phyloP scores from a whole-genome alignment of 2,113 vertebrate genomes.

The Alligator mississippiensis region DNA sequence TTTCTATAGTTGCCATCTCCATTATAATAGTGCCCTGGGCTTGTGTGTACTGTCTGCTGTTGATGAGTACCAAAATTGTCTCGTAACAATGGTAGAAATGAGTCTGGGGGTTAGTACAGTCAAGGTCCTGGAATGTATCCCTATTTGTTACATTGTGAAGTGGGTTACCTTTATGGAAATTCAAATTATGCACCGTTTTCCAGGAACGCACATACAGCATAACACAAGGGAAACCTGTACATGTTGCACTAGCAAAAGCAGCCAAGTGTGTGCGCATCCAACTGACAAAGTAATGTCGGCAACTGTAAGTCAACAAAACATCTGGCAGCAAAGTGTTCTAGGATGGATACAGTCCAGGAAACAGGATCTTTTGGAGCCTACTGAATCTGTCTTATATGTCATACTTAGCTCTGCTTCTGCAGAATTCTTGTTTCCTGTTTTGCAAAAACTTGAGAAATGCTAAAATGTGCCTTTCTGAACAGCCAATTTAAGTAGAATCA shows the following conservation, averaged over 20 bases:
- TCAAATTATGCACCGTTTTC: too few species aligned
- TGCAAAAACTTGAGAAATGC: neutral
- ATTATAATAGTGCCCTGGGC: too few species aligned
- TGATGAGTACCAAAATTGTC: too few species aligned
- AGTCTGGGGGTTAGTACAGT: too few species aligned
- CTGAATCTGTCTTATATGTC: accelerated
- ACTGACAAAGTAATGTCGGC: neutral
- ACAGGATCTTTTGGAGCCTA: neutral
- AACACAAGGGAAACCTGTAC: too few species aligned
- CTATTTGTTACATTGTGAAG: too few species aligned
- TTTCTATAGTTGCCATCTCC: too few species aligned
- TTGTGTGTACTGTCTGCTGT: too few species aligned
- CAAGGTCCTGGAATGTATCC: too few species aligned
- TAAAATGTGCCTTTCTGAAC: neutral
- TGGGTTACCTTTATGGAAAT: too few species aligned
- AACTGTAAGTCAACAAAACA: accelerated
- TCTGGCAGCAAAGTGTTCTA: neutral
- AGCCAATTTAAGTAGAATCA: neutral
- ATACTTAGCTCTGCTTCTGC: neutral
- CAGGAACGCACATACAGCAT: too few species aligned
- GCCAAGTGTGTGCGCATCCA: neutral
- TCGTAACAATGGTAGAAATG: too few species aligned
- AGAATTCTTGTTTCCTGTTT: neutral
- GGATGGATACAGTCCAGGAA: neutral
- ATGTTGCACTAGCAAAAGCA: neutral